Base-by-base conservation (phyloP, 2,797 vertebrate genomes). In the Okamejei kenojei region DNA sequence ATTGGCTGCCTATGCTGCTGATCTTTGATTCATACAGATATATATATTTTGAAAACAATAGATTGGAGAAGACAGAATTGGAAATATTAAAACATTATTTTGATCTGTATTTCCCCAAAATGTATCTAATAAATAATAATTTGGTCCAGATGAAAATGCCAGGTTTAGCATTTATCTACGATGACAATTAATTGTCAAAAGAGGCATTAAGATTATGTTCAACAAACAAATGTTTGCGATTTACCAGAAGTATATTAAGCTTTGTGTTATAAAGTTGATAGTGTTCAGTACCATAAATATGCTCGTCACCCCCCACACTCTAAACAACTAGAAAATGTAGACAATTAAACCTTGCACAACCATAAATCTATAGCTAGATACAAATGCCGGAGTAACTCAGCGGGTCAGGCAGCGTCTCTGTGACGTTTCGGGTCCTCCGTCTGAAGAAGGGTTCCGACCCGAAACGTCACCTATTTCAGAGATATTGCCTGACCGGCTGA, bases 71-170 rank as follows among this genome's bases (percentile, higher is more conserved):
- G 38, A 35, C 8, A 68, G 61, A 65, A 88, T 65, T 17, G 0
- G 26, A 84, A 68, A 88, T 19, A 35, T 32, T n/a, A 65, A 88
- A 68, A 68, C n/a, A 88, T 88, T 68, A 15, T 88, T 88, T 88
- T 35, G 68, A 88, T 35, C 65, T 32, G 15, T 17, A 88, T 13
- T 61, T 61, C 10, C 15, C 10, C 21, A 23, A 84, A 88, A n/a
- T 15, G 2, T 6, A 9, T 35, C 29, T 63, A 63, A 68, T 7
- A 88, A 84, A 61, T 84, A 63, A 68, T 5, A 1, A 88, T 8
- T 19, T 63, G 1, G 29, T 65, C 6, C 61, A 68, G 63, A 35
- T 35, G 17, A 88, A 88, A 88, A 32, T 68, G 17, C 58, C 63
- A 86, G 58, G 11, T 15, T 65, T 65, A 65, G 58, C 58, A 65